A percentile compares a stretch with the other conserved stretches of the same genome.
Conservation (phyloP, 1,140 invertebrate genomes). For the Penaeus chinensis region DNA sequence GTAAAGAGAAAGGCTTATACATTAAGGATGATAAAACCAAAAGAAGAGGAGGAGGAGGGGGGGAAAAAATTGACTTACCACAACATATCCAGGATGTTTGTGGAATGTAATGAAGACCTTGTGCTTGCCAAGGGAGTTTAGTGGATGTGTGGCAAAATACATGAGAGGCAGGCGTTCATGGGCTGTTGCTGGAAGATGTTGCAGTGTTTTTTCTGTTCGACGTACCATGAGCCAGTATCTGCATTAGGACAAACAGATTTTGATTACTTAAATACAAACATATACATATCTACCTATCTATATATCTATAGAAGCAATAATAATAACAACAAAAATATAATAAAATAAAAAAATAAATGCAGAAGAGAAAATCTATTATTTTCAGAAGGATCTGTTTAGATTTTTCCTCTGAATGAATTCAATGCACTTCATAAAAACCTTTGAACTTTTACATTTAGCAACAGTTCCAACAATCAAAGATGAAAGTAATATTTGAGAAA, state of each 20-base stretch:
- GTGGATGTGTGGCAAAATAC: slow-evolving; percentile 72
- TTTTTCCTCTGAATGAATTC: too few species aligned
- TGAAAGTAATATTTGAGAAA: slow-evolving; percentile 2
- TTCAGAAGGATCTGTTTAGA: too few species aligned
- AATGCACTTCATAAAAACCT: too few species aligned
- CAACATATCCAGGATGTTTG: slow-evolving; percentile 61
- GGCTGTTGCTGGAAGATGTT: slow-evolving; percentile 90
- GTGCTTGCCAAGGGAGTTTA: slow-evolving; percentile 60
- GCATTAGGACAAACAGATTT: slow-evolving; percentile 45
- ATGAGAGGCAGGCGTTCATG: slow-evolving; percentile 86
- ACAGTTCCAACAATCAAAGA: too few species aligned
- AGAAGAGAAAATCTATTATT: too few species aligned
- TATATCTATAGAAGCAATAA: neutral
- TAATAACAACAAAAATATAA: neutral
- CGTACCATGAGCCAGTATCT: slow-evolving; percentile 91
- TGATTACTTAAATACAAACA: neutral
- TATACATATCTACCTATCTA: neutral
- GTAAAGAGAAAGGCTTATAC: neutral
- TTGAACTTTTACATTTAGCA: too few species aligned
- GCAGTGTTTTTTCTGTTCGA: slow-evolving; percentile 92
- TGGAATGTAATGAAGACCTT: slow-evolving; percentile 64
- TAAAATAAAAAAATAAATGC: too few species aligned
- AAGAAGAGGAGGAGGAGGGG: slow-evolving; percentile 63
- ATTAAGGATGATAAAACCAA: neutral
- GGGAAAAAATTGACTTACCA: slow-evolving; percentile 38